These are phyloP conservation scores for Brachycybe producta DNA, from an alignment of 2,888 invertebrate genomes.

Conservation along the genomic window DNA sequence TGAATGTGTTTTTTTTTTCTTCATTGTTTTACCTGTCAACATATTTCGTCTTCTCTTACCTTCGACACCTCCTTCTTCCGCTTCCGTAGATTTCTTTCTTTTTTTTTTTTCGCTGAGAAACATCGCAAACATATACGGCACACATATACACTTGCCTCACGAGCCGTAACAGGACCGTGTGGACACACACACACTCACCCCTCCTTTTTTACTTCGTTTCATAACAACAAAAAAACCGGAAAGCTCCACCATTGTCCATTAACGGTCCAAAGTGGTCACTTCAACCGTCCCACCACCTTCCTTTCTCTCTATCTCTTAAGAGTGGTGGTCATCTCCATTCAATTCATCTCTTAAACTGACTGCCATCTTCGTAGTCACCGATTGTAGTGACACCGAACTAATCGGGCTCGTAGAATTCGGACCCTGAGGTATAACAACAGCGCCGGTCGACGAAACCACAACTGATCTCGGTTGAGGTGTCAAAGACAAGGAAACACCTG, in stretches of 20 bases:
- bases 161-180: no score
- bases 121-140: no score
- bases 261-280: no score
- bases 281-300: not conserved
- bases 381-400: no score
- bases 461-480: not conserved
- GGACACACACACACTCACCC: no score
- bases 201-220: not conserved
- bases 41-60: not conserved
- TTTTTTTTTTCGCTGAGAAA: not conserved
- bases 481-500: no score
- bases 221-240: not conserved
- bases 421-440: not conserved
- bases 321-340: no score
- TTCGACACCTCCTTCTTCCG: not conserved
- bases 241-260: no score
- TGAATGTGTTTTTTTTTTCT: slow-evolving; percentile 7
- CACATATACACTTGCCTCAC: no score
- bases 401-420: no score
- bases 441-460: not conserved
- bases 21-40: not conserved
- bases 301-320: no score
- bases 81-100: not conserved
- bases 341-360: no score
- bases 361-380: not conserved